These are phyloP conservation scores for Ptilorrhoa leucosticta DNA, from an alignment of 2,113 vertebrate species.

Conservation along the genomic window DNA sequence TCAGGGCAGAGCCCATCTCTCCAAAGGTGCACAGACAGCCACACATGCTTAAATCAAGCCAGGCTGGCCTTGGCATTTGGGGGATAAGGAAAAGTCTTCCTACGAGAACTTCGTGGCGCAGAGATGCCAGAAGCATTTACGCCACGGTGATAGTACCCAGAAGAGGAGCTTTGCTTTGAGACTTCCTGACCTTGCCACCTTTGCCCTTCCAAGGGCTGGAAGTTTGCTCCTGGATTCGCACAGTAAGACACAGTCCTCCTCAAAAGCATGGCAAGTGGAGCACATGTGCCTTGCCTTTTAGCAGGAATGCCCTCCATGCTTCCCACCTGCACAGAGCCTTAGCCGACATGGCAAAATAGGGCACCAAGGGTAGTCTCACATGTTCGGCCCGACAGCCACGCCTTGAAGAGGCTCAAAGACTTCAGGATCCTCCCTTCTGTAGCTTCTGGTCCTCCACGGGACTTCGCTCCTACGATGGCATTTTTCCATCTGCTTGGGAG, in stretches of 20 bases:
- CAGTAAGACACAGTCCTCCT: too few relatives aligned
- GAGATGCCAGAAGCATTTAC: background rate
- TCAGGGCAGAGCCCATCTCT: background rate
- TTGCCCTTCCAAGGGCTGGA: background rate
- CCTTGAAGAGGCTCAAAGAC: background rate
- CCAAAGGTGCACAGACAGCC: accelerated
- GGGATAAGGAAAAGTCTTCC: background rate
- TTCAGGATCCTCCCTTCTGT: background rate
- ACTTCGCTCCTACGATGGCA: accelerated
- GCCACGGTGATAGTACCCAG: accelerated
- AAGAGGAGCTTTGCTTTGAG: background rate
- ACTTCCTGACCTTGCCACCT: background rate
- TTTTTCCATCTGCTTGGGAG: background rate
- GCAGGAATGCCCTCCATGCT: background rate
- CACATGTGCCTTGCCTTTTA: accelerated
- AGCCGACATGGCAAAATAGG: background rate
- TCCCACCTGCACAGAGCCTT: background rate
- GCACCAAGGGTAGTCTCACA: accelerated
- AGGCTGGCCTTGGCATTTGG: background rate
- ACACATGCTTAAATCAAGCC: accelerated
- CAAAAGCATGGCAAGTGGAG: accelerated
- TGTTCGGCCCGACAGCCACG: background rate
- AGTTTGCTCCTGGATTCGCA: background rate
- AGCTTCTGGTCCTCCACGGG: background rate
- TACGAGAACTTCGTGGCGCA: background rate